Evolutionary conservation across 2,113 vertebrate species (phyloP).

Genomic region (Cyanoliseus patagonus): DNA sequence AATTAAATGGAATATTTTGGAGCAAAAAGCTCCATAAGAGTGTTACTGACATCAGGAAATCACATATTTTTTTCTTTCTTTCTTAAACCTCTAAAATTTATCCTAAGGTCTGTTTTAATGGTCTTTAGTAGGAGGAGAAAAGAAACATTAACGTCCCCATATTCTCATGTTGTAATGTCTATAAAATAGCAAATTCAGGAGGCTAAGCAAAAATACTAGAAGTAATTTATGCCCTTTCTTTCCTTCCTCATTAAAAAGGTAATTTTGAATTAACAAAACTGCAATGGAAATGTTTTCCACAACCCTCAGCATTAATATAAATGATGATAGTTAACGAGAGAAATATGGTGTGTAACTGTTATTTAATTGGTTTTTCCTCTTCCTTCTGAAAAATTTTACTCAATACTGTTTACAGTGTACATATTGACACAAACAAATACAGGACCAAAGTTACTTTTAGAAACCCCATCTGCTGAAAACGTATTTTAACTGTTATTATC

Average conservation of each 20-base stretch:
- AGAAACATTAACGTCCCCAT: neutral
- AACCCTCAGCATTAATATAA: neutral
- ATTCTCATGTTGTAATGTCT: neutral
- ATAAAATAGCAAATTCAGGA: neutral
- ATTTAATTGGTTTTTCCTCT: neutral
- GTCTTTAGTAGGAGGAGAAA: neutral
- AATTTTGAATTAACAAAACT: neutral
- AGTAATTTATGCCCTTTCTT: neutral
- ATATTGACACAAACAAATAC: neutral
- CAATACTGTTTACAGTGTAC: neutral
- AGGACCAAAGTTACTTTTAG: neutral
- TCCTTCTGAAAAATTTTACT: neutral
- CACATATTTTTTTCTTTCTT: neutral
- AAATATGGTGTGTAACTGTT: rapidly evolving
- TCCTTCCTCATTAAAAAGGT: neutral
- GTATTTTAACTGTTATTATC: neutral
- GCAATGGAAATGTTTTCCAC: neutral
- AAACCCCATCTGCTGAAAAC: neutral
- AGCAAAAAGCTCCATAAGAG: neutral
- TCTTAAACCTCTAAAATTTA: neutral
- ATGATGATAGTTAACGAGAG: neutral
- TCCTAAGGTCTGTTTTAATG: neutral
- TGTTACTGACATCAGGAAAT: neutral
- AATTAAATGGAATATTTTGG: neutral
- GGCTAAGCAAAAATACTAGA: neutral